Conservation (phyloP, 2,888 invertebrate species). For the Polydrusus cervinus region DNA sequence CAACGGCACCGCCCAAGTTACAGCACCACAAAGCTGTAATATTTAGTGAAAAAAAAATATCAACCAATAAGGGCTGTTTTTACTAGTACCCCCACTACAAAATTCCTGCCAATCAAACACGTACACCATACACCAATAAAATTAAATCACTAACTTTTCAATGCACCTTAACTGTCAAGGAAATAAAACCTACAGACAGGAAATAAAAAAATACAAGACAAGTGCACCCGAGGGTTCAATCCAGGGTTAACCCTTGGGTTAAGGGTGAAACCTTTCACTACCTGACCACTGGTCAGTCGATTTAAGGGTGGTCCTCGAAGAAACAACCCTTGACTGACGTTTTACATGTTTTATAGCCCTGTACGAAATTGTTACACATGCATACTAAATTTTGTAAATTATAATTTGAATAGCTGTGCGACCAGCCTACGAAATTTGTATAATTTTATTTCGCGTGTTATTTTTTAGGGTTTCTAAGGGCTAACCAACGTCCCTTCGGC, state of each 20-base stretch:
- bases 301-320: conserved; percentile 56
- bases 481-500: conserved; percentile 1
- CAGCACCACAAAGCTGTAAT: too few relatives aligned
- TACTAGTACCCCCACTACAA: conserved; percentile 3
- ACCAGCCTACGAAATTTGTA: conserved; percentile 67
- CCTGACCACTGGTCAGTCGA: conserved; percentile 60
- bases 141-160: conserved; percentile 28
- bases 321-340: conserved; percentile 51
- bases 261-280: conserved; percentile 42
- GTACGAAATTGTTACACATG: conserved; percentile 48
- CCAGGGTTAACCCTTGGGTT: conserved; percentile 29
- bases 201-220: conserved; percentile 41
- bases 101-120: conserved; percentile 14
- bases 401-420: conserved; percentile 59
- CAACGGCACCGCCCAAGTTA: too few relatives aligned
- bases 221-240: conserved; percentile 37
- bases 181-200: conserved; percentile 35
- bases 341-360: conserved; percentile 49
- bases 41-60: neutral
- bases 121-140: neutral
- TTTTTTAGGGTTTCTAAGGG: conserved; percentile 27
- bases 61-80: neutral
- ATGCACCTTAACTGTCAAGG: conserved; percentile 39
- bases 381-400: conserved; percentile 45
- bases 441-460: conserved; percentile 58